Evolutionary conservation across 2,113 vertebrate species (phyloP).

Genomic region (Cygnus atratus): DNA sequence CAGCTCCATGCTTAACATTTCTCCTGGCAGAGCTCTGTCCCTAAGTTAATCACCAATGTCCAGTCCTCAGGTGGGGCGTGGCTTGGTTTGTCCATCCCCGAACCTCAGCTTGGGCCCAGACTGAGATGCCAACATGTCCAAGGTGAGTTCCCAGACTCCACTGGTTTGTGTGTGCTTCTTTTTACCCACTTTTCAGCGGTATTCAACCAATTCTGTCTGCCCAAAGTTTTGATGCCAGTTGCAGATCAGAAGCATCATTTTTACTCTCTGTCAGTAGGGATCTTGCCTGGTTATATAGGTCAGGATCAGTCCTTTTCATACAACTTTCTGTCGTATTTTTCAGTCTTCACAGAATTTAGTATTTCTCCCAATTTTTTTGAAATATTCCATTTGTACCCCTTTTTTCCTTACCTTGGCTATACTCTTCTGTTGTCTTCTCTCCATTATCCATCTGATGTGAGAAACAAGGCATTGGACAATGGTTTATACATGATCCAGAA

Average conservation of each 20-base stretch:
- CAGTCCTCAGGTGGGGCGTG: rapidly evolving
- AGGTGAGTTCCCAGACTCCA: neutral
- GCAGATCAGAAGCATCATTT: neutral
- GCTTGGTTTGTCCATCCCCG: neutral
- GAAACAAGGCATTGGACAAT: neutral
- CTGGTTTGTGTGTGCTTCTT: neutral
- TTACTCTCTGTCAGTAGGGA: neutral
- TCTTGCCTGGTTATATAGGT: neutral
- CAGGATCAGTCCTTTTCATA: neutral
- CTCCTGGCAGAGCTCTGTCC: neutral
- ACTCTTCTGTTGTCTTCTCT: neutral
- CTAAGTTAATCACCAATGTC: rapidly evolving
- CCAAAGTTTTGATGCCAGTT: neutral
- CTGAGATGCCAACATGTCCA: rapidly evolving
- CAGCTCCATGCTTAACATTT: rapidly evolving
- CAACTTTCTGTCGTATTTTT: neutral
- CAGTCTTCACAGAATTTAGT: neutral
- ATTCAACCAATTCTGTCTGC: neutral
- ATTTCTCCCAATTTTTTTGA: neutral
- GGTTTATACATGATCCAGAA: constrained; percentile 3
- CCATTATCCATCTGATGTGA: neutral
- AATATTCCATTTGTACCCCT: neutral
- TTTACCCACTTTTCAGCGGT: neutral
- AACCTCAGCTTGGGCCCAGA: rapidly evolving
- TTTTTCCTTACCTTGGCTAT: neutral